phyloP scores from a whole-genome alignment of 2,113 vertebrate genomes.

The Nothocercus nigrocapillus region DNA sequence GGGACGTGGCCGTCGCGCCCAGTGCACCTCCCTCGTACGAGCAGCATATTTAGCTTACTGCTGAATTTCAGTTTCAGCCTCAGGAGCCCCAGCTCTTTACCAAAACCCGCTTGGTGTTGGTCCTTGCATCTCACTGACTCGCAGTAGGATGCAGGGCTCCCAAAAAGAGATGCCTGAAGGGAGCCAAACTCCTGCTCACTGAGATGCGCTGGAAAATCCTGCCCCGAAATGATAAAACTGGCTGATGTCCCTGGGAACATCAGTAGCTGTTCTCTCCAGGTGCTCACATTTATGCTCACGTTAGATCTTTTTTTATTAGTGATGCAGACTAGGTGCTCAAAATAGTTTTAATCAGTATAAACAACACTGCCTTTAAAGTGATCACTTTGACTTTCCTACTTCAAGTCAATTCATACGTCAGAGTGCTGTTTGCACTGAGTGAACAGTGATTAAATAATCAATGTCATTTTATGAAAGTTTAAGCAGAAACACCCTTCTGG shows the following conservation, averaged over 20 bases:
- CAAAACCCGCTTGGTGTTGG: too few species aligned
- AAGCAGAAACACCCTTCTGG: background rate
- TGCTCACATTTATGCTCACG: background rate
- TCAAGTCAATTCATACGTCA: background rate
- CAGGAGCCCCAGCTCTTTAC: too few species aligned
- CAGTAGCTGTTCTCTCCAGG: background rate
- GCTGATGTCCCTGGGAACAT: background rate
- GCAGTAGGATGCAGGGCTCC: background rate
- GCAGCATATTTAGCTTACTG: too few species aligned
- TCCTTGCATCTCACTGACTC: too few species aligned
- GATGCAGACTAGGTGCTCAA: background rate
- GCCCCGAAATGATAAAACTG: background rate
- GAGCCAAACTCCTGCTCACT: background rate
- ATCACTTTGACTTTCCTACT: background rate
- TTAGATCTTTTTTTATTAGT: background rate
- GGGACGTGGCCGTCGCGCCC: too few species aligned
- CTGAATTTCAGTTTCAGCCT: too few species aligned
- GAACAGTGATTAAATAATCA: constrained; percentile 6
- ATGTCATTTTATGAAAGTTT: background rate
- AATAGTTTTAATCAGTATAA: background rate
- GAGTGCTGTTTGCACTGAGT: background rate
- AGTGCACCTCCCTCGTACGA: too few species aligned
- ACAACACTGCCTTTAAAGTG: background rate
- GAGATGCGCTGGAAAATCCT: background rate
- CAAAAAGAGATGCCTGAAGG: background rate